Percentiles rank a stretch among this genome's conserved stretches.
Evolutionary conservation across 2,797 vertebrate species (phyloP).

Genomic region (Phataginus tetradactyla): DNA sequence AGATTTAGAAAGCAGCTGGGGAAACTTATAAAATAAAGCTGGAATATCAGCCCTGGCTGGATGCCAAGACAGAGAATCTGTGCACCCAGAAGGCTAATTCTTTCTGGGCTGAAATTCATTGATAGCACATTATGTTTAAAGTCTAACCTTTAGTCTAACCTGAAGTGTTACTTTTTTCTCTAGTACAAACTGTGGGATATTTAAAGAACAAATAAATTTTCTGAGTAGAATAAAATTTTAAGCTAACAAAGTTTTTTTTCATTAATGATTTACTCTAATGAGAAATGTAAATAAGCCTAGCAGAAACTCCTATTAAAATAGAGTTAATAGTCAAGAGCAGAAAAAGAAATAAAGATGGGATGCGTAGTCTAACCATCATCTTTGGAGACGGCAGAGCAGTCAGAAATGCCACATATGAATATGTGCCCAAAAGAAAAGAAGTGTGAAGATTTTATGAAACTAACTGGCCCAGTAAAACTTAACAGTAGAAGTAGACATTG

Average conservation of each 20-base stretch:
- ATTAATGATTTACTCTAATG: neutral
- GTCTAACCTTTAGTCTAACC: constrained; percentile 42
- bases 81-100: neutral
- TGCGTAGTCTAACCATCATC: neutral
- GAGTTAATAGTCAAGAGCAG: neutral
- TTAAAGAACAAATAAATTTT: constrained; percentile 28
- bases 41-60: constrained; percentile 45
- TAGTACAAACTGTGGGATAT: neutral
- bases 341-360: neutral
- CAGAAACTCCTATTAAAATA: neutral
- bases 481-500: neutral
- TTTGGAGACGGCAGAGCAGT: neutral
- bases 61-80: constrained; percentile 24
- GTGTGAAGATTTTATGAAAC: constrained; percentile 51
- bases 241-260: neutral
- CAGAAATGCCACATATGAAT: neutral
- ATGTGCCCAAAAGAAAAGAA: constrained; percentile 57
- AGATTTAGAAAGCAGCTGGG: constrained; percentile 37
- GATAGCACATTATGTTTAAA: constrained; percentile 59
- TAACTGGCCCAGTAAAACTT: neutral
- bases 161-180: constrained; percentile 1
- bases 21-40: constrained; percentile 32
- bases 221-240: neutral
- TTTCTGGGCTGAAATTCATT: constrained; percentile 50
- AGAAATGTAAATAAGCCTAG: neutral